A percentile compares a stretch with the other conserved stretches of the same genome.
Evolutionary conservation across 2,797 vertebrate genomes (phyloP).

Genomic region (Toxotes lorentzi): DNA sequence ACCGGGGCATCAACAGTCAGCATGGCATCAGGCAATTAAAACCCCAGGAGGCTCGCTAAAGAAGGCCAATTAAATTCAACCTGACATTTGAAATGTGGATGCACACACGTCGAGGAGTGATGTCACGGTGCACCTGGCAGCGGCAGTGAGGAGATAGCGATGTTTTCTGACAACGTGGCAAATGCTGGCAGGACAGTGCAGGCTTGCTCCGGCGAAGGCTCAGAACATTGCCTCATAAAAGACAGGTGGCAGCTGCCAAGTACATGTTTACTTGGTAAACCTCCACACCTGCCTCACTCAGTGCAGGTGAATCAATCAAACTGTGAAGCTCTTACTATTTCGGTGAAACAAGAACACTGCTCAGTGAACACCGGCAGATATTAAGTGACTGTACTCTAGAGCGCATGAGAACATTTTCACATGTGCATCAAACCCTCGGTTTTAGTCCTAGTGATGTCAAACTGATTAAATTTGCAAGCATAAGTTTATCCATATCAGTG

Average conservation of each 20-base stretch:
- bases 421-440: neutral
- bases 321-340: conserved; percentile 16
- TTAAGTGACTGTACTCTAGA: conserved; percentile 11
- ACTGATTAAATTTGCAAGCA: neutral
- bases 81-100: conserved; percentile 62
- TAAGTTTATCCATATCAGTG: neutral
- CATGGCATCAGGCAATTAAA: conserved; percentile 31
- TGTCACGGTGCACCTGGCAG: conserved; percentile 54
- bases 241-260: conserved; percentile 59
- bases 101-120: conserved; percentile 34
- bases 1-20: neutral
- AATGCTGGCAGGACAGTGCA: conserved; percentile 16
- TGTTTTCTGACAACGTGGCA: conserved; percentile 48
- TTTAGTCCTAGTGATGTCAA: neutral
- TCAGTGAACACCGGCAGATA: conserved; percentile 30
- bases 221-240: conserved; percentile 36
- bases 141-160: neutral
- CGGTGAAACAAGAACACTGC: neutral
- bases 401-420: neutral
- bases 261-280: conserved; percentile 60
- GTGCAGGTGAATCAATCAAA: conserved; percentile 42
- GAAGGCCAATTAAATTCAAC: conserved; percentile 62
- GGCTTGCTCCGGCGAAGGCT: conserved; percentile 12
- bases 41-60: conserved; percentile 11
- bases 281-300: conserved; percentile 57